Evolutionary conservation across 2,888 invertebrate genomes (phyloP), one percentile per base, ranked within the genome.

Genomic region (Papilio elwesi): DNA sequence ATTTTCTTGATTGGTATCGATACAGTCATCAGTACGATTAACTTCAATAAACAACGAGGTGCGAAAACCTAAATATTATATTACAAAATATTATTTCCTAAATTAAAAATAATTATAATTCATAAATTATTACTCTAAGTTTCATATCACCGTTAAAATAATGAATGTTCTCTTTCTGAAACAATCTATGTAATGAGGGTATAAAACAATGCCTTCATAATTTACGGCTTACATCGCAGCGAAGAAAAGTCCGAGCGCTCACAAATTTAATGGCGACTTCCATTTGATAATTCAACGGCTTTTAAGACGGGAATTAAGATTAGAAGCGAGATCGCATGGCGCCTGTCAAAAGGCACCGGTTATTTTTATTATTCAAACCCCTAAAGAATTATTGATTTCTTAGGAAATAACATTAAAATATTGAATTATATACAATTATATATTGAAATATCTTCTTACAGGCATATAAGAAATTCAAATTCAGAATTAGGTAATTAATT

Each of bases 161-260:
- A 73, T 73, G 69, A 73, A 88, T 85, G 81, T 82, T 82, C 81
- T 79, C 85, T 84, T 86, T 85, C 82, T 80, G 82, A 83, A 87
- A 87, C 88, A 88, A 89, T 90, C 87, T 85, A 87, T 90, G 89
- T 90, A 90, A 90, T 90, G 87, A 89, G 87, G 83, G 85, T 85
- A 87, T 91, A 90, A 91, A 91, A 91, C 89, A 92, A 92, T 89
- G 85, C 82, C 80, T 75, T 77, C 77, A 83, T 89, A 89, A 91
- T 91, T 92, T 91, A 91, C 85, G 90, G 86, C 83, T 80, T 76
- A 77, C 76, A 75, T 73, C 74, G 77, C 74, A 76, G 74, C 76
- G 77, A 77, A 77, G 78, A 79, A 81, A 82, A 82, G 81, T 85
- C 83, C 83, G 87, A 88, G 87, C 83, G 82, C 81, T 80, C 77